Evolutionary conservation across 2,113 vertebrate genomes (phyloP).

Genomic region (Oryzias melastigma): DNA sequence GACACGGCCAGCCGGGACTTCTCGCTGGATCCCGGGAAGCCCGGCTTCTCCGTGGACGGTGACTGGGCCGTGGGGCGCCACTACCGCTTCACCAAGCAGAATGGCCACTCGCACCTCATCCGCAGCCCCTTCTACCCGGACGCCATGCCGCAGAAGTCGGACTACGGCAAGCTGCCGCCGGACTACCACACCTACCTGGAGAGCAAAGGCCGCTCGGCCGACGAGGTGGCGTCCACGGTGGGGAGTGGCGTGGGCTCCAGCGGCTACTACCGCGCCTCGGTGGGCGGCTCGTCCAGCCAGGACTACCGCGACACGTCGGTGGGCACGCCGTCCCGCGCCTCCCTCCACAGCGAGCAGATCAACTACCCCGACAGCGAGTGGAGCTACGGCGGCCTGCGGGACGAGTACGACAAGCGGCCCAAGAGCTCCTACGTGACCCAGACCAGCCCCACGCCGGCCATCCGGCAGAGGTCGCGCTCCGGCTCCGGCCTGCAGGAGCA

Average conservation of each 20-base stretch:
- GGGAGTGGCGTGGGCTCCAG: slow-evolving; percentile 77
- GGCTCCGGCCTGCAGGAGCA: slow-evolving; percentile 97
- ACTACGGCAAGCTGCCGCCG: slow-evolving; percentile 83
- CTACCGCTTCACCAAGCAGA: slow-evolving; percentile 85
- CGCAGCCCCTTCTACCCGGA: slow-evolving; percentile 88
- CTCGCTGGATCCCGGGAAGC: slow-evolving; percentile 74
- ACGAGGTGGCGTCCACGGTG: slow-evolving; percentile 73
- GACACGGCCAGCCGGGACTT: slow-evolving; percentile 83
- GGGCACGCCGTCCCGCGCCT: slow-evolving; percentile 83
- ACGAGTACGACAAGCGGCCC: slow-evolving; percentile 90
- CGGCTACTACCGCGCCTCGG: slow-evolving; percentile 83
- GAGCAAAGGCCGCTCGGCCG: slow-evolving; percentile 81
- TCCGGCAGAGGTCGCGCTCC: slow-evolving; percentile 92
- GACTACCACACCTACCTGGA: slow-evolving; percentile 90
- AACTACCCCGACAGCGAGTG: slow-evolving; percentile 87
- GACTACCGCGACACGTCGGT: slow-evolving; percentile 89
- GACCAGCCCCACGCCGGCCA: slow-evolving; percentile 89
- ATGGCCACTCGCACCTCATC: slow-evolving; percentile 81
- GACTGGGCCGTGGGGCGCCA: slow-evolving; percentile 81
- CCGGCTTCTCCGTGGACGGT: slow-evolving; percentile 73
- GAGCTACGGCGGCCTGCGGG: slow-evolving; percentile 80
- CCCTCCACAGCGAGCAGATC: slow-evolving; percentile 86
- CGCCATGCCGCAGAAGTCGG: slow-evolving; percentile 84
- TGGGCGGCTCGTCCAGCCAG: slow-evolving; percentile 78
- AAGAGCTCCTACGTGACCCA: slow-evolving; percentile 92